Evolutionary conservation across 2,797 vertebrate genomes (phyloP).

Genomic region (Cottoperca gobio): DNA sequence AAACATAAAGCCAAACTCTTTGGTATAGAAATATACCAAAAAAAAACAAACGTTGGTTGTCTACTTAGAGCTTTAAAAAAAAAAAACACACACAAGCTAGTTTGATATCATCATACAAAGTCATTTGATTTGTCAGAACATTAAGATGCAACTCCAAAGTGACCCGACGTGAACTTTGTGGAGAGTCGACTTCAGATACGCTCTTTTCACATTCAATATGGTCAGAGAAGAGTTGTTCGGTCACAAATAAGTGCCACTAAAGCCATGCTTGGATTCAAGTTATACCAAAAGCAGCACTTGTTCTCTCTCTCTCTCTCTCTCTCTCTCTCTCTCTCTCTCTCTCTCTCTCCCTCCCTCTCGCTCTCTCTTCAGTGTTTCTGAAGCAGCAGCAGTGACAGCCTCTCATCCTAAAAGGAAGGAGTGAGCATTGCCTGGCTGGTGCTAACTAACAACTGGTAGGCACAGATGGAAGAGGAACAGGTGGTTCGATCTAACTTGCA

Average conservation of each 20-base stretch:
- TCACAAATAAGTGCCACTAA: conserved; percentile 77
- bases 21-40: conserved; percentile 79
- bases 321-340: conserved; percentile 28
- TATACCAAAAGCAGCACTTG: conserved; percentile 74
- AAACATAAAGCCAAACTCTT: conserved; percentile 80
- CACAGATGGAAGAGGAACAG: conserved; percentile 73
- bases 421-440: conserved; percentile 47
- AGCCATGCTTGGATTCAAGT: conserved; percentile 79
- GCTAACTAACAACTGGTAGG: conserved; percentile 65
- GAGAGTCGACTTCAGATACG: conserved; percentile 88
- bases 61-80: conserved; percentile 69
- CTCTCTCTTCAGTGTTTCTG: conserved; percentile 44
- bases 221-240: conserved; percentile 88
- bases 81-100: conserved; percentile 67
- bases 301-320: conserved; percentile 41
- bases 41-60: conserved; percentile 72
- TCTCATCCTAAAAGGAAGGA: conserved; percentile 25
- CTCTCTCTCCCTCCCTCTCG: conserved; percentile 7
- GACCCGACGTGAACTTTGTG: conserved; percentile 71
- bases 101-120: conserved; percentile 84
- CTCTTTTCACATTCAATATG: conserved; percentile 97
- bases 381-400: conserved; percentile 37
- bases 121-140: conserved; percentile 96
- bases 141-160: conserved; percentile 86
- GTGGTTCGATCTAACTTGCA: conserved; percentile 44